phyloP scores from a whole-genome alignment of 2,888 invertebrate species.

The Limnephilus marmoratus region DNA sequence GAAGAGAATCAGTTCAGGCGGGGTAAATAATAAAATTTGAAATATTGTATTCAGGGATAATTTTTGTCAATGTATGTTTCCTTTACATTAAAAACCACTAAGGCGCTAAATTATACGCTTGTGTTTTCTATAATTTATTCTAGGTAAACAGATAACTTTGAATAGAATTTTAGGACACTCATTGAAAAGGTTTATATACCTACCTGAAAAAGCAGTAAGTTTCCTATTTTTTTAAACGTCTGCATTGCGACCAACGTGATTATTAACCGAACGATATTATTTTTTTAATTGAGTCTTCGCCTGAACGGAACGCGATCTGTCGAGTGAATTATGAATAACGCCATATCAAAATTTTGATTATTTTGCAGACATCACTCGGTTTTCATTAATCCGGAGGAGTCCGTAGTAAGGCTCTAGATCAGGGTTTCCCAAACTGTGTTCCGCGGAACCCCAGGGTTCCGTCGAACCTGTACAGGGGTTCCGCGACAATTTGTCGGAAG shows the following conservation, averaged over 20 bases:
- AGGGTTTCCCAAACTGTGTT: too few relatives aligned
- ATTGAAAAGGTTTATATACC: too few relatives aligned
- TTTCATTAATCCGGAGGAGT: conserved; percentile 34
- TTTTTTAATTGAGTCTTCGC: not conserved
- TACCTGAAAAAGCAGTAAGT: not conserved
- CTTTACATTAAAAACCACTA: too few relatives aligned
- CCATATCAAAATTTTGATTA: conserved; percentile 26
- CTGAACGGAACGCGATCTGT: conserved; percentile 3
- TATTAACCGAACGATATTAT: not conserved
- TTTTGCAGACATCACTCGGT: not conserved
- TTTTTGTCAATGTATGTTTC: not conserved
- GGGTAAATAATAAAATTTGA: not conserved
- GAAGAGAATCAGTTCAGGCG: not conserved
- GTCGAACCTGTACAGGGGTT: too few relatives aligned
- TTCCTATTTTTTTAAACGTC: not conserved
- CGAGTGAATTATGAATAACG: conserved; percentile 7
- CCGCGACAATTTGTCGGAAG: too few relatives aligned
- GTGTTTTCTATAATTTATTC: too few relatives aligned
- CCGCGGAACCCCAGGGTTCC: too few relatives aligned
- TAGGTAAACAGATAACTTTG: too few relatives aligned
- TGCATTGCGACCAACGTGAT: not conserved
- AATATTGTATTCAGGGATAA: not conserved
- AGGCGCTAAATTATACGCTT: too few relatives aligned
- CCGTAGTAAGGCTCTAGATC: too few relatives aligned
- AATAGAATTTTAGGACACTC: too few relatives aligned